A percentile compares a stretch with the other conserved stretches of the same genome.
Evolutionary conservation across 2,888 invertebrate species (phyloP).

Genomic region (Hesperia comma): DNA sequence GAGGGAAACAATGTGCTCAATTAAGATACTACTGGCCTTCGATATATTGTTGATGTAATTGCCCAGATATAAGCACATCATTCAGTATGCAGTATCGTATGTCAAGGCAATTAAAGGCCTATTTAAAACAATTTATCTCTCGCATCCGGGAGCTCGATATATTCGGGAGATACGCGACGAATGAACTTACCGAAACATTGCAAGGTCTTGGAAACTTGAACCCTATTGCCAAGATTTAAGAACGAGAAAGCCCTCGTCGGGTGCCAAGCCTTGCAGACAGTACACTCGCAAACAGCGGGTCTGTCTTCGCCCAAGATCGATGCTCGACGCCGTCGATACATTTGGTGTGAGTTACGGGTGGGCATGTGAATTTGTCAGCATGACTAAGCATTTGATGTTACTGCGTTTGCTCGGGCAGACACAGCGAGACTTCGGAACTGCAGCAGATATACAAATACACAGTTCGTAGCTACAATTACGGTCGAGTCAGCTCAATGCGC

Average conservation of each 20-base stretch:
- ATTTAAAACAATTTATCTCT: conserved; percentile 47
- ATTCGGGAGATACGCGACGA: conserved; percentile 2
- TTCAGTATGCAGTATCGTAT: conserved; percentile 10
- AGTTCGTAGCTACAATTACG: no score
- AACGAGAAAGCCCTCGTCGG: not conserved
- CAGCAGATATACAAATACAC: no score
- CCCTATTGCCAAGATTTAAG: not conserved
- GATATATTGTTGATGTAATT: no score
- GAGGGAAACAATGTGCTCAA: not conserved
- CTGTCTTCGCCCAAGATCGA: conserved; percentile 31
- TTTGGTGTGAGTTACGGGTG: conserved; percentile 21
- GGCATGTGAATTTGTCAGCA: conserved; percentile 14
- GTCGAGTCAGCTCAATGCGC: no score
- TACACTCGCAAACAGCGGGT: conserved; percentile 23
- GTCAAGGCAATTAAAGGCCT: conserved; percentile 41
- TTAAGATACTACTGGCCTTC: no score
- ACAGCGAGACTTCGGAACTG: no score
- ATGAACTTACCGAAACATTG: not conserved
- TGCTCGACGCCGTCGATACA: conserved; percentile 24
- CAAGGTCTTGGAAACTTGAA: not conserved
- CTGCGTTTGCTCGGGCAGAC: conserved; percentile 6
- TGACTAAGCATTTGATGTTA: conserved; percentile 15
- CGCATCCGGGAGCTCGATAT: conserved; percentile 39
- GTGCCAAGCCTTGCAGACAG: not conserved
- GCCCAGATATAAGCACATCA: not conserved